These are phyloP conservation scores for Aphelinus certus DNA, from an alignment of 1,140 invertebrate genomes.

Conservation along the genomic window DNA sequence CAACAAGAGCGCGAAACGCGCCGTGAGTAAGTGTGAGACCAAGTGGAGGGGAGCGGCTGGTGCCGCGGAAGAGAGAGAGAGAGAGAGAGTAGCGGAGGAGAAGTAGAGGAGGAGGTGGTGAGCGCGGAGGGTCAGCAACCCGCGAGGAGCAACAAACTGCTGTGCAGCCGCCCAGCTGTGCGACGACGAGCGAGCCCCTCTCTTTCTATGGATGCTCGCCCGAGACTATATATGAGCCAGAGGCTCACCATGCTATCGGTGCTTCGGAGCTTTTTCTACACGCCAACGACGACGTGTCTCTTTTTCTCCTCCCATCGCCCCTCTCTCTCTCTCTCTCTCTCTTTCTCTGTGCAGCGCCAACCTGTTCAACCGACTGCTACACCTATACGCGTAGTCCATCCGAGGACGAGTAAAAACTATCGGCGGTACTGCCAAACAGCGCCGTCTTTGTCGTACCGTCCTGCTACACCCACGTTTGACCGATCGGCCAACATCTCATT, in stretches of 20 bases:
- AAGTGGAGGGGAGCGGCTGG: neutral
- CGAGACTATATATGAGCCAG: no score
- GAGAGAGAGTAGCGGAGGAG: neutral
- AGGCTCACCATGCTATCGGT: no score
- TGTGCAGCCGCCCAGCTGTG: neutral
- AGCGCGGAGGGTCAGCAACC: constrained; percentile 39
- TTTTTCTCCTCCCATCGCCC: neutral
- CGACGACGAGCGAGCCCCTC: constrained; percentile 2
- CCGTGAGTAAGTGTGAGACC: no score
- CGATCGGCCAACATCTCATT: no score
- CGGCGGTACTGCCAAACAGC: no score
- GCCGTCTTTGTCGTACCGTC: no score
- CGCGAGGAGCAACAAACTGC: constrained; percentile 39
- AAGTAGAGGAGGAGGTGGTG: constrained; percentile 6
- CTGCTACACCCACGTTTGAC: no score
- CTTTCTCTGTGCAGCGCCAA: neutral
- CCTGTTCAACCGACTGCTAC: no score
- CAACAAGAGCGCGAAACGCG: neutral
- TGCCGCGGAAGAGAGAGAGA: neutral
- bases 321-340: constrained; percentile 12
- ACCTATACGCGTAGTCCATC: no score
- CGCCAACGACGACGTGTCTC: neutral
- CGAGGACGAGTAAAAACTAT: no score
- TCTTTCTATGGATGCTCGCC: no score
- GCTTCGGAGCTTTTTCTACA: no score